A percentile compares a stretch with the other conserved stretches of the same genome.
Evolutionary conservation across 2,888 invertebrate genomes (phyloP).

Genomic region (Smittia sp.): DNA sequence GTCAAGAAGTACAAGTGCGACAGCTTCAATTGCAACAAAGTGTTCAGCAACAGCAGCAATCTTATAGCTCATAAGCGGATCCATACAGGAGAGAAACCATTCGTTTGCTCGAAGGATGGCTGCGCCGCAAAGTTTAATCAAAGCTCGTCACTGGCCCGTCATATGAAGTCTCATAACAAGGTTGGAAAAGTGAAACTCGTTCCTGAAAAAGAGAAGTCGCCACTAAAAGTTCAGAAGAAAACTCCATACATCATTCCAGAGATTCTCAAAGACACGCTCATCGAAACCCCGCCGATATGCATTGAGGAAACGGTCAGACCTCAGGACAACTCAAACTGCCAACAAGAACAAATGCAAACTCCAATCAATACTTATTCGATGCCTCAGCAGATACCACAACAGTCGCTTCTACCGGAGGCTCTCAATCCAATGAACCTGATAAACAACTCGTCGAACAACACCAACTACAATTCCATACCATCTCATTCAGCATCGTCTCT

Average conservation of each 20-base stretch:
- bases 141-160: constrained; percentile 44
- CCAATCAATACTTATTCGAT: background rate
- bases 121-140: constrained; percentile 44
- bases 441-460: background rate
- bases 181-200: background rate
- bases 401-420: constrained; percentile 15
- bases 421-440: constrained; percentile 33
- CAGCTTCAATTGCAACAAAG: constrained; percentile 43
- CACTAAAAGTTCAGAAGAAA: background rate
- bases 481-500: constrained; percentile 20
- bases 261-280: background rate
- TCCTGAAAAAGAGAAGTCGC: background rate
- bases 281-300: background rate
- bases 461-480: background rate
- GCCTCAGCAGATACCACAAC: background rate
- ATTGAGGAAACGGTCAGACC: background rate
- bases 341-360: background rate
- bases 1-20: constrained; percentile 43
- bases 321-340: background rate
- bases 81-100: constrained; percentile 45
- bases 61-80: constrained; percentile 44
- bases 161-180: constrained; percentile 43
- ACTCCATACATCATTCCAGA: background rate
- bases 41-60: constrained; percentile 44
- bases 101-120: constrained; percentile 40